Percentiles rank a stretch among this genome's conserved stretches.
These are phyloP conservation scores for Zaprionus tsacasi DNA, from an alignment of 1,140 invertebrate genomes.

Conservation along the genomic window DNA sequence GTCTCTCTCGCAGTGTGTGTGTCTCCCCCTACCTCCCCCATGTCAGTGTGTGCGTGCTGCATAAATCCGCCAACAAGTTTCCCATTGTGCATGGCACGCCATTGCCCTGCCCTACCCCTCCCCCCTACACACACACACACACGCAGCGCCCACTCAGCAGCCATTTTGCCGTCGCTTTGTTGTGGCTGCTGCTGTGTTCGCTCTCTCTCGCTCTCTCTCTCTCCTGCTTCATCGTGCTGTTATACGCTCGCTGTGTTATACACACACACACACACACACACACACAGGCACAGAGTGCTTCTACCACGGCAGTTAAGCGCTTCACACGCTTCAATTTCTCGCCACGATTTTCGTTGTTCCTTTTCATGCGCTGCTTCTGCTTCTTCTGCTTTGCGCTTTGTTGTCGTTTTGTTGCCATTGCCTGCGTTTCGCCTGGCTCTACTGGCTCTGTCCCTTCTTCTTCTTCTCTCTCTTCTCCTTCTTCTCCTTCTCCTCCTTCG, in stretches of 20 bases:
- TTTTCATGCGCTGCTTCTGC: conserved; percentile 16
- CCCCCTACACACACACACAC: background rate
- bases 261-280: conserved; percentile 10
- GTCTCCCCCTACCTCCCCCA: background rate
- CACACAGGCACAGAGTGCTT: conserved; percentile 25
- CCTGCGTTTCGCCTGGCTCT: conserved; percentile 41
- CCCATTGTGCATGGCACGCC: conserved; percentile 70
- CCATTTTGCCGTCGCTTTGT: conserved; percentile 41
- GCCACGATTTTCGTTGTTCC: conserved; percentile 63
- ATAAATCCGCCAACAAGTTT: conserved; percentile 82
- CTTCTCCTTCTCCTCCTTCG: background rate
- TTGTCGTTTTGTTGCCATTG: conserved; percentile 37
- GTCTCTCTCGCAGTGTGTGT: conserved; percentile 16
- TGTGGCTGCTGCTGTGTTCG: conserved; percentile 52
- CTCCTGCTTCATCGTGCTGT: conserved; percentile 26
- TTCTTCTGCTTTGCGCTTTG: conserved; percentile 13
- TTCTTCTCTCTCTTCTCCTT: background rate
- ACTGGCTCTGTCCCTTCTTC: background rate
- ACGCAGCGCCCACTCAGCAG: conserved; percentile 1
- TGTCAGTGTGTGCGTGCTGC: conserved; percentile 60
- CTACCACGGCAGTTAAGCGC: conserved; percentile 78
- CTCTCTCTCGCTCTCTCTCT: conserved; percentile 38
- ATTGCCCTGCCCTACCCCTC: background rate
- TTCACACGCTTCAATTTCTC: conserved; percentile 80
- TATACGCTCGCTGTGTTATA: background rate